Percentiles rank a stretch among this genome's conserved stretches.
These are phyloP conservation scores for Eptatretus burgeri DNA, from an alignment of 2,113 vertebrate genomes.

Conservation along the genomic window DNA sequence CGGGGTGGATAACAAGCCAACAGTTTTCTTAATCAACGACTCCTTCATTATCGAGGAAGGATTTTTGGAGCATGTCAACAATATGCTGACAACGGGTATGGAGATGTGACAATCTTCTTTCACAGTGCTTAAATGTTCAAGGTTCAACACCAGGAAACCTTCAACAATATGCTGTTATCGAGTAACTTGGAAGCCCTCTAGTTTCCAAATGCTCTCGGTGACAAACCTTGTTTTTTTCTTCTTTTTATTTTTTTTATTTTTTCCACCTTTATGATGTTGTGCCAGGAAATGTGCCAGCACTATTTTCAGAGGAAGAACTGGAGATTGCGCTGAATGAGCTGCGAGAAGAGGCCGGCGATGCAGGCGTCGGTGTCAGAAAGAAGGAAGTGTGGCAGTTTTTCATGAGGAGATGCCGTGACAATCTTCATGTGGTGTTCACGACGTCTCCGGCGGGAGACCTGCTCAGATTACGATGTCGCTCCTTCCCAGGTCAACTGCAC, in stretches of 20 bases:
- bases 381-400: slow-evolving; percentile 77
- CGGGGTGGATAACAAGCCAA: slow-evolving; percentile 43
- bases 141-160: too few relatives aligned
- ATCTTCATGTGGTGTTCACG: slow-evolving; percentile 59
- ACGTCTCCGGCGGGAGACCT: slow-evolving; percentile 70
- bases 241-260: too few relatives aligned
- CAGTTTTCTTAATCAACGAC: slow-evolving; percentile 65
- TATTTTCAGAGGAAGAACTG: slow-evolving; percentile 69
- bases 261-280: too few relatives aligned
- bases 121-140: neutral
- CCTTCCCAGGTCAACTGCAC: slow-evolving; percentile 48
- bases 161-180: too few relatives aligned
- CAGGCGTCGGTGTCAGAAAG: slow-evolving; percentile 31
- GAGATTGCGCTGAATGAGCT: slow-evolving; percentile 36
- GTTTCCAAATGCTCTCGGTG: neutral
- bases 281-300: slow-evolving; percentile 61
- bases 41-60: slow-evolving; percentile 60
- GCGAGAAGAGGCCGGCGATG: slow-evolving; percentile 33
- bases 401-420: slow-evolving; percentile 51
- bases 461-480: slow-evolving; percentile 54
- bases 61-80: slow-evolving; percentile 86
- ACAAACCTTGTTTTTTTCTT: too few relatives aligned
- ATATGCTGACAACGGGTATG: slow-evolving; percentile 81
- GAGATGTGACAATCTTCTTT: neutral
- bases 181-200: neutral